Base-by-base conservation (phyloP, 2,113 vertebrate genomes). In the Prionailurus bengalensis region DNA sequence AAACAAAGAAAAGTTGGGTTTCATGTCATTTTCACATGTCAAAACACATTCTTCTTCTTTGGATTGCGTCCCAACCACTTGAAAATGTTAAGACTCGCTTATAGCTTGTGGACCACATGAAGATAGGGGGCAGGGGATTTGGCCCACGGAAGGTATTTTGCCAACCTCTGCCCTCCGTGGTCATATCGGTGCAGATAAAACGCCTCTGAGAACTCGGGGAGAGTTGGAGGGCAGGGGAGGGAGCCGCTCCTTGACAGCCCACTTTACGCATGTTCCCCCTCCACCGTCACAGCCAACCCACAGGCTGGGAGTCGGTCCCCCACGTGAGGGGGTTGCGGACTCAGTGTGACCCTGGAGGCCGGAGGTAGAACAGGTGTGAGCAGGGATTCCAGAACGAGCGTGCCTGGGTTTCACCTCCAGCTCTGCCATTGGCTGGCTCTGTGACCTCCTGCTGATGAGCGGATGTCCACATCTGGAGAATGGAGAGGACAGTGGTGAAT, bases 301-400 rank as follows among this genome's bases (percentile, higher is more conserved):
- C 3, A 31, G 45, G 36, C 68, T 17, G 10, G 68, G 9, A 23
- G 15, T 74, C 11, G 1, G 11, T 15, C 31, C 16, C 7, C 15
- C 5, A 6, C 7, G 4, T 0, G 7, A 81, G 10, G 33, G 12
- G 12, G 16, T 36, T 36, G 19, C 29, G 14, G 65, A 65, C n/a
- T 25, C 55, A 70, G 31, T 13, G 87, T 4, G 25, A 42, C 65
- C 53, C 17, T 14, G 21, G 45, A n/a, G 29, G 79, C 45, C 13
- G 1, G 9, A 21, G 25, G 14, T n/a, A 83, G 68, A 66, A 39
- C 4, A 29, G 23, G 63, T 6, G 19, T 73, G 58, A n/a, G n/a
- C 10, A 13, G 39, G 51, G 45, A 33, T 51, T 63, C 53, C 10
- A 1, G 13, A 76, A 4, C 2, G 2, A 0, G 15, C 9, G 42